Percentiles rank a stretch among this genome's conserved stretches.
Conservation (phyloP, 2,113 vertebrate genomes). For the Ammodytes marinus region DNA sequence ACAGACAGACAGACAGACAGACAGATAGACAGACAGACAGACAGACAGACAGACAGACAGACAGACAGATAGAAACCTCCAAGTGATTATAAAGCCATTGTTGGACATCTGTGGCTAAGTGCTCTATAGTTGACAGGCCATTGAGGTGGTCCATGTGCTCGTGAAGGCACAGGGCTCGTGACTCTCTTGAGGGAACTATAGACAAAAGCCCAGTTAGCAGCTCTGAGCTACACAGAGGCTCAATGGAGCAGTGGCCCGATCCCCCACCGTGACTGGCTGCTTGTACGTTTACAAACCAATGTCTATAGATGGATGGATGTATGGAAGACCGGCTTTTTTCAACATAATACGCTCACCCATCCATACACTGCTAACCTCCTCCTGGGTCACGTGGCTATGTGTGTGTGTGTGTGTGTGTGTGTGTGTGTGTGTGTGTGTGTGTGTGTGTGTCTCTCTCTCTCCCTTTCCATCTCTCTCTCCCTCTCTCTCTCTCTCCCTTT, state of each 20-base stretch:
- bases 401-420: no score
- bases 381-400: constrained; percentile 33
- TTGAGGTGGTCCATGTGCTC: constrained; percentile 79
- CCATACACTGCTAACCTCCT: constrained; percentile 59
- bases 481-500: no score
- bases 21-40: no score
- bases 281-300: constrained; percentile 67
- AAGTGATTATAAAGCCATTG: constrained; percentile 56
- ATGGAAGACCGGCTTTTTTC: constrained; percentile 62
- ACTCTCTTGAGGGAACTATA: constrained; percentile 70
- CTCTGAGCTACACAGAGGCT: constrained; percentile 64
- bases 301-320: constrained; percentile 51
- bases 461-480: no score
- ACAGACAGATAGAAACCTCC: not conserved
- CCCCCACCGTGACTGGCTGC: constrained; percentile 74
- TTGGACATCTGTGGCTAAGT: constrained; percentile 64
- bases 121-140: constrained; percentile 59
- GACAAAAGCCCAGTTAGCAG: constrained; percentile 78
- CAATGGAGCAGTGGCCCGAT: constrained; percentile 66
- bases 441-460: no score
- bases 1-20: no score
- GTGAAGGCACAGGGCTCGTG: constrained; percentile 60
- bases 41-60: no score
- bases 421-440: no score
- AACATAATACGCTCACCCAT: constrained; percentile 77